Evolutionary conservation across 2,797 vertebrate genomes (phyloP), one percentile per base, ranked within the genome.

Genomic region (Sebastolobus alascanus): DNA sequence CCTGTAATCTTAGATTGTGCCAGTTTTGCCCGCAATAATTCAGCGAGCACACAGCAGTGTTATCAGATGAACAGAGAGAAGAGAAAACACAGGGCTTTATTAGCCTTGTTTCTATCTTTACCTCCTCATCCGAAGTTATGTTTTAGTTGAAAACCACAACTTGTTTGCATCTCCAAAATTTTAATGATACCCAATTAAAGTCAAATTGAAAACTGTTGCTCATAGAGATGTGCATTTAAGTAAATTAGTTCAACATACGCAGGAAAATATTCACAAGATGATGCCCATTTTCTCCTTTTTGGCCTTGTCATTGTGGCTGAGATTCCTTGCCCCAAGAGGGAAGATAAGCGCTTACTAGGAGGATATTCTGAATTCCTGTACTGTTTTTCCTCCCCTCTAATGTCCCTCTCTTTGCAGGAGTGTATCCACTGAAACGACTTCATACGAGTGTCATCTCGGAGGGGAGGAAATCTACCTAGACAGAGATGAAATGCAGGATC

Each of bases 341-440:
- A 80, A 91, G 89, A 93, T 90, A 90, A 92, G 85, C 75, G 16
- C 61, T 75, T 81, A 82, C 75, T 29, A 73, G 71, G 73, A 80
- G 84, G 84, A 92, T 92, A 80, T 92, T 94, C 88, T 25, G 81
- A 91, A 92, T 93, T 93, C 83, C 89, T 91, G 14, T 37, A 35
- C 63, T 83, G 73, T 89, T 84, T 91, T 68, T 82, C 71, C 69
- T 77, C 50, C 65, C 72, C 68, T 80, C 68, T 54, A 77, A 40
- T 63, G 56, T 72, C 68, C 76, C 79, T 82, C 85, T 82, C 38
- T 78, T 79, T 80, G 58, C 73, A 60, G 66, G 25, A 46, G 61
- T 52, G 5, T 37, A 5, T 70, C 72, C 73, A 61, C 61, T 77
- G 37, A 79, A 63, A 71, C 29, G 5, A 31, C 56, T 73, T 60